Evolutionary conservation across 2,888 invertebrate genomes (phyloP).

Genomic region (Microchrysa polita): DNA sequence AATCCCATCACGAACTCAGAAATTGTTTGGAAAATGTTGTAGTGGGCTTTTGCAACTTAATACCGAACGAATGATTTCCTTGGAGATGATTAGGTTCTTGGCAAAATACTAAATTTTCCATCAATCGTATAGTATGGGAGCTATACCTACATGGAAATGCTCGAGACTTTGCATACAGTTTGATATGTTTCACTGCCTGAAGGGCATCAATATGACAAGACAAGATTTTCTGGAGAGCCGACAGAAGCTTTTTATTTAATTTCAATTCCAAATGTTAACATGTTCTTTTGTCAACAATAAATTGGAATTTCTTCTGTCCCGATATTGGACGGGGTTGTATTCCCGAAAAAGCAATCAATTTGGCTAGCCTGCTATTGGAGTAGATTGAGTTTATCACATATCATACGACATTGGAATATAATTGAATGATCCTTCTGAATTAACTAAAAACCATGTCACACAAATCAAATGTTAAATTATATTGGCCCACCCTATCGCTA

Average conservation of each 20-base stretch:
- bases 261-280: too few species aligned
- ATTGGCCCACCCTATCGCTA: neutral
- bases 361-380: neutral
- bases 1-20: slow-evolving; percentile 5
- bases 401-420: neutral
- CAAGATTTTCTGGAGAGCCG: too few species aligned
- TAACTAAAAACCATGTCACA: neutral
- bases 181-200: too few species aligned
- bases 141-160: too few species aligned
- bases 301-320: too few species aligned
- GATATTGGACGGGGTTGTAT: neutral
- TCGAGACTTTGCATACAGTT: too few species aligned
- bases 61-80: neutral
- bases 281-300: too few species aligned
- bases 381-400: neutral
- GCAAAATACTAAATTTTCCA: too few species aligned
- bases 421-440: neutral
- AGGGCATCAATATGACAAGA: too few species aligned
- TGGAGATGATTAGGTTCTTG: too few species aligned
- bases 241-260: too few species aligned
- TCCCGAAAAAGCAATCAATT: neutral
- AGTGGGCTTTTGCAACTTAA: slow-evolving; percentile 10
- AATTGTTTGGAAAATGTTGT: slow-evolving; percentile 9
- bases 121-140: too few species aligned
- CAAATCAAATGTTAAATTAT: slow-evolving; percentile 1